Conservation (phyloP, 2,888 invertebrate species). For the Thereva nobilitata region DNA sequence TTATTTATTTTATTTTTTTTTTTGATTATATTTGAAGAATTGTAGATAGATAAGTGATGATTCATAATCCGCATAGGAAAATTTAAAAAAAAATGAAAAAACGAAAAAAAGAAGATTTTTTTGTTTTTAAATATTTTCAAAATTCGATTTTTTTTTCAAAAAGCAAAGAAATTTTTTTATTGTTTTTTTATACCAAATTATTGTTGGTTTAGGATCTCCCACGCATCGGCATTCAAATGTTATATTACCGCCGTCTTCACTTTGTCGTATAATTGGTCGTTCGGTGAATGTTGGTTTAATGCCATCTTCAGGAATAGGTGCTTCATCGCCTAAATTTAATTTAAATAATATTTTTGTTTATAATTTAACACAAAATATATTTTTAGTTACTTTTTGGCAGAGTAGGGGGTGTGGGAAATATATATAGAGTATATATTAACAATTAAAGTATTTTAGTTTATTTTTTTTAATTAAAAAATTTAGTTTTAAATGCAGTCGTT, state of each 20-base stretch:
- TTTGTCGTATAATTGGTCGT: conserved; percentile 95
- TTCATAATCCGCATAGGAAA: neutral
- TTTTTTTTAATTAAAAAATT: conserved; percentile 12
- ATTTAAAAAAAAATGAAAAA: neutral
- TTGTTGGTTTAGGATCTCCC: conserved; percentile 92
- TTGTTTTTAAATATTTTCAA: neutral
- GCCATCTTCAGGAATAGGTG: conserved; percentile 89
- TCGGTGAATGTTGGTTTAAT: conserved; percentile 98
- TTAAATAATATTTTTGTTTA: conserved; percentile 7
- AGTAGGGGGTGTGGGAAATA: no score
- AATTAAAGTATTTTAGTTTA: conserved; percentile 3
- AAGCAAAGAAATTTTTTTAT: neutral
- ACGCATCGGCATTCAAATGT: conserved; percentile 97
- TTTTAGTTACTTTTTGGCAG: no score
- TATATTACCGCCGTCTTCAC: conserved; percentile 93
- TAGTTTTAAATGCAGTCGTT: conserved; percentile 13
- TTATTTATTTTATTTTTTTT: conserved; percentile 28
- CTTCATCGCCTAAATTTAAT: conserved; percentile 82
- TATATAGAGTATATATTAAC: no score
- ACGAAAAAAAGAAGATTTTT: neutral
- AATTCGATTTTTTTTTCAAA: conserved; percentile 8
- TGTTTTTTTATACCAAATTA: conserved; percentile 76
- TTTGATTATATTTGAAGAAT: conserved; percentile 4
- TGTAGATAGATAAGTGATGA: no score
- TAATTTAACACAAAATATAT: neutral